Percentiles rank a stretch among this genome's conserved stretches.
Evolutionary conservation across 2,113 vertebrate species (phyloP).

Genomic region (Ciconia maguari): DNA sequence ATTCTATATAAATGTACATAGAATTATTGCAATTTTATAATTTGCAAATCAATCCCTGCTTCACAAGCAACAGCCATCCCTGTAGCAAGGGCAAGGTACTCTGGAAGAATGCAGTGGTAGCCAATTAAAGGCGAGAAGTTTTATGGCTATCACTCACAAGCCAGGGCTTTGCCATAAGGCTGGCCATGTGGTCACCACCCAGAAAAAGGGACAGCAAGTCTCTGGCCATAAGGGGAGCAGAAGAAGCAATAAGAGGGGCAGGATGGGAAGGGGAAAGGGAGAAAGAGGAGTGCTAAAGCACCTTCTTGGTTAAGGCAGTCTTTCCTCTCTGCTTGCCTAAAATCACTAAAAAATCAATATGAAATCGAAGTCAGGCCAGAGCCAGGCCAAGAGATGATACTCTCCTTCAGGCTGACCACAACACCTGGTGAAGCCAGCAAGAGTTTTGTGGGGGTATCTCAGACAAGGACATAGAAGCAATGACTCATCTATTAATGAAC

Average conservation of each 20-base stretch:
- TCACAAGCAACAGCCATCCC: background rate
- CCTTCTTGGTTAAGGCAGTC: background rate
- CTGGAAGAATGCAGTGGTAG: background rate
- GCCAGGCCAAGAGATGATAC: background rate
- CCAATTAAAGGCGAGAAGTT: background rate
- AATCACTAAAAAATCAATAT: background rate
- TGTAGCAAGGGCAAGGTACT: background rate
- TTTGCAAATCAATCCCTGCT: background rate
- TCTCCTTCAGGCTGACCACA: background rate
- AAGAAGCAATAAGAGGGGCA: background rate
- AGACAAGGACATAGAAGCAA: background rate
- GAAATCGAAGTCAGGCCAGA: background rate
- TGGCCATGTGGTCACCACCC: background rate
- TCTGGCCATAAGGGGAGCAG: background rate
- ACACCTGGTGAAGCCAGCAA: background rate
- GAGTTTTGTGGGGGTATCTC: background rate
- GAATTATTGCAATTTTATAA: background rate
- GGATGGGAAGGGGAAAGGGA: background rate
- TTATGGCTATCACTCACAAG: background rate
- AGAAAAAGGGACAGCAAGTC: background rate
- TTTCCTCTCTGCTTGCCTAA: background rate
- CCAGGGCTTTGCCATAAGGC: background rate
- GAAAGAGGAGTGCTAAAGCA: background rate
- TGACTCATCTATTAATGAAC: background rate
- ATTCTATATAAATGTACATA: background rate